These are phyloP conservation scores for Potorous gilbertii DNA, from an alignment of 2,797 vertebrate genomes.

Conservation along the genomic window DNA sequence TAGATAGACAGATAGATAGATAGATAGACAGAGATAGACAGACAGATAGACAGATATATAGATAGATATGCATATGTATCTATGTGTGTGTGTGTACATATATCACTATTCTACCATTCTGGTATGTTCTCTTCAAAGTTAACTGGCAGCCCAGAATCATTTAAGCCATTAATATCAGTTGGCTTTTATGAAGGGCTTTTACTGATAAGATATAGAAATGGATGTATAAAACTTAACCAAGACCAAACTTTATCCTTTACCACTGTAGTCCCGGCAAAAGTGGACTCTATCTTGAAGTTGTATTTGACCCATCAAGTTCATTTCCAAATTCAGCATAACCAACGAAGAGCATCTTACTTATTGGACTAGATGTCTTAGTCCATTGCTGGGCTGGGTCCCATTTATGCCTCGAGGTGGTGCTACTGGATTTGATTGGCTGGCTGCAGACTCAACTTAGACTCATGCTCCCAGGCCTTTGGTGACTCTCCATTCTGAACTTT, in stretches of 20 bases:
- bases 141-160: background rate
- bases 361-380: background rate
- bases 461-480: background rate
- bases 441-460: background rate
- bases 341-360: background rate
- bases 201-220: background rate
- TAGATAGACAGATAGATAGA: no score
- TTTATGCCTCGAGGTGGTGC: background rate
- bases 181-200: background rate
- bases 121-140: background rate
- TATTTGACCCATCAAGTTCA: background rate
- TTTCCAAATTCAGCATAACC: background rate
- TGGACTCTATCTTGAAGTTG: background rate
- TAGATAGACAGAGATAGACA: no score
- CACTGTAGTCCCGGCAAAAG: background rate
- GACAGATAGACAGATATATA: no score
- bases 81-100: fast-evolving
- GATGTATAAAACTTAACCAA: background rate
- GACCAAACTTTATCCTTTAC: background rate
- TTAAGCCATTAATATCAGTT: background rate
- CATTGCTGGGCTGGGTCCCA: background rate
- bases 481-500: background rate
- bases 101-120: background rate
- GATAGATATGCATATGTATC: background rate
- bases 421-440: background rate